A percentile compares a stretch with the other conserved stretches of the same genome.
phyloP scores from a whole-genome alignment of 64 coral and sea anemone genomes.

The Porites lutea region DNA sequence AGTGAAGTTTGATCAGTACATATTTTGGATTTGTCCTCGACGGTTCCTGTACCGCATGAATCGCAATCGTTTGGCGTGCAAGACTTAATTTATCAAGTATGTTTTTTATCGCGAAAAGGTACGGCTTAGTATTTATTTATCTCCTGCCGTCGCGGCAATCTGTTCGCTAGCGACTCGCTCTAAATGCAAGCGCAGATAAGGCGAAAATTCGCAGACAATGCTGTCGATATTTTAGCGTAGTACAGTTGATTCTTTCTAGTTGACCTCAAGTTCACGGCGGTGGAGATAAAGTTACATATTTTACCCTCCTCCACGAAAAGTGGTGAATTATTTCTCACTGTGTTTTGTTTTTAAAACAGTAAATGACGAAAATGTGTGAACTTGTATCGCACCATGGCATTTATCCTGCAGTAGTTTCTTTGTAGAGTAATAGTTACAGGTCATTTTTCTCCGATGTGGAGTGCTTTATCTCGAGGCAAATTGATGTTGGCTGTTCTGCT shows the following conservation, averaged over 20 bases:
- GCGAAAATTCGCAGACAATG: neutral
- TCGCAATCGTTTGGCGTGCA: neutral
- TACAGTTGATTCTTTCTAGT: neutral
- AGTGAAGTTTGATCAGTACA: neutral
- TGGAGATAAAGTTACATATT: neutral
- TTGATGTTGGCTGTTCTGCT: neutral
- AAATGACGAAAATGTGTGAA: neutral
- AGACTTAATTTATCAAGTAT: neutral
- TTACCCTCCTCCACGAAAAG: neutral
- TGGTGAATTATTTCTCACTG: neutral
- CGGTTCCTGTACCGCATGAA: neutral
- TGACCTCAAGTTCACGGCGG: neutral
- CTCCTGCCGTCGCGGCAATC: neutral
- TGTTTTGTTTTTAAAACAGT: neutral
- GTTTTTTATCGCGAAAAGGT: conserved; percentile 24
- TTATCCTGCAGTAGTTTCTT: neutral
- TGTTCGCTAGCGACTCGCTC: neutral
- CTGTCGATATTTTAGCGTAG: neutral
- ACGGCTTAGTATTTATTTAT: neutral
- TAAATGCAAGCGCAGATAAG: conserved; percentile 3
- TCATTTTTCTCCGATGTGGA: too few relatives aligned
- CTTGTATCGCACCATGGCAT: neutral
- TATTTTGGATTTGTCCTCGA: conserved; percentile 10
- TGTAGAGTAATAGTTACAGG: too few relatives aligned
- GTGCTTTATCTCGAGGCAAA: neutral